These are phyloP conservation scores for Odontocolon sp. DNA, from an alignment of 2,888 invertebrate species.

Conservation along the genomic window DNA sequence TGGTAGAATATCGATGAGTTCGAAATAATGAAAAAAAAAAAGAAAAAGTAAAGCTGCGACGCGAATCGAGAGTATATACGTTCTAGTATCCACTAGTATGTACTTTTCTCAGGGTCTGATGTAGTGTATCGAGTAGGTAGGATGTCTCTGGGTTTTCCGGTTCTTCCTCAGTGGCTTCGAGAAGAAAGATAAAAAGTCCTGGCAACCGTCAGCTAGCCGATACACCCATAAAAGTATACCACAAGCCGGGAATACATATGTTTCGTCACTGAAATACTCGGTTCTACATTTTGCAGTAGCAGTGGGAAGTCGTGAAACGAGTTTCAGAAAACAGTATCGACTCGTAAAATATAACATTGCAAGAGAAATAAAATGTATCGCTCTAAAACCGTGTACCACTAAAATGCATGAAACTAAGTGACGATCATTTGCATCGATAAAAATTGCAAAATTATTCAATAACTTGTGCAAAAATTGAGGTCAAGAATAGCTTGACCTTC, in stretches of 20 bases:
- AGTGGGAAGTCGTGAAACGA: conserved; percentile 25
- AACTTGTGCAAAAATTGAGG: conserved; percentile 12
- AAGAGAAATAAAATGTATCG: background rate
- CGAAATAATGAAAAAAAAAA: conserved; percentile 9
- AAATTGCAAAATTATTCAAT: conserved; percentile 9
- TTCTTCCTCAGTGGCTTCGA: conserved; percentile 30
- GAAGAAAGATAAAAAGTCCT: conserved; percentile 49
- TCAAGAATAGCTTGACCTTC: conserved; percentile 33
- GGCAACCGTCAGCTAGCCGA: conserved; percentile 53
- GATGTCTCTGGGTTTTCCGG: conserved; percentile 7
- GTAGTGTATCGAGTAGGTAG: conserved; percentile 32
- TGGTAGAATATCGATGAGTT: conserved; percentile 35
- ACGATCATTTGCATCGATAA: conserved; percentile 13
- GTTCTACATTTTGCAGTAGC: conserved; percentile 33
- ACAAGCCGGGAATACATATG: conserved; percentile 47
- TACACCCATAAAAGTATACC: conserved; percentile 52
- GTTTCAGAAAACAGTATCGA: conserved; percentile 14
- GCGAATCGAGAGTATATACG: conserved; percentile 39
- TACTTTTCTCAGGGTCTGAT: conserved; percentile 29
- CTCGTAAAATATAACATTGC: conserved; percentile 11
- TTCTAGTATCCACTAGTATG: conserved; percentile 15
- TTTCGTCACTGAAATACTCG: conserved; percentile 53
- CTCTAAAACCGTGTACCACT: conserved; percentile 1
- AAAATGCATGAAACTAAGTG: conserved; percentile 13
- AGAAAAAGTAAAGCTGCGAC: background rate